A percentile compares a stretch with the other conserved stretches of the same genome.
These are phyloP conservation scores for Apocheima hispidaria DNA, from an alignment of 2,888 invertebrate species.

Conservation along the genomic window DNA sequence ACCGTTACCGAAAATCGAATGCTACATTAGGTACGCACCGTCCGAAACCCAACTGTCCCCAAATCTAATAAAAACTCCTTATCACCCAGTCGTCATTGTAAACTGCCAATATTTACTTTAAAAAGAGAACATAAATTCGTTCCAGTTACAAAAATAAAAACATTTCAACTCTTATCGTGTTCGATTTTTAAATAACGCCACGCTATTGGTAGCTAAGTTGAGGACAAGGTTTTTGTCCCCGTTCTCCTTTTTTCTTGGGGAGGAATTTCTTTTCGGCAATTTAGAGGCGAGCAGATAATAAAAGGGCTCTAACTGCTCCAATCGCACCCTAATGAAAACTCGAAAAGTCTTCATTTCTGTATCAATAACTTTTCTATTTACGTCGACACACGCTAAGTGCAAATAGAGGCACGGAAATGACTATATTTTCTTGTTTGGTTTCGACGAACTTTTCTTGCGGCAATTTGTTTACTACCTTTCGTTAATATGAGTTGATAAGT, in stretches of 20 bases:
- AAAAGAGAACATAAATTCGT: constrained; percentile 80
- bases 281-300: constrained; percentile 85
- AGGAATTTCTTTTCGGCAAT: constrained; percentile 85
- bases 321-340: constrained; percentile 85
- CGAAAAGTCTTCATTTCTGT: constrained; percentile 79
- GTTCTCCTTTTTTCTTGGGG: constrained; percentile 78
- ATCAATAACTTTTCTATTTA: constrained; percentile 76
- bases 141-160: constrained; percentile 84
- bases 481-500: constrained; percentile 43
- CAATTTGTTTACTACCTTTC: constrained; percentile 43
- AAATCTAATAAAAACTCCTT: constrained; percentile 81
- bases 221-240: constrained; percentile 80
- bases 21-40: constrained; percentile 80
- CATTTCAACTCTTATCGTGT: constrained; percentile 83
- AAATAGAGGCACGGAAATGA: constrained; percentile 52
- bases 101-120: constrained; percentile 81
- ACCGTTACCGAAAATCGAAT: constrained; percentile 86
- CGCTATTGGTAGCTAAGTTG: constrained; percentile 80
- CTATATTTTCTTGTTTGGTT: constrained; percentile 50
- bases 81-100: constrained; percentile 74
- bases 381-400: constrained; percentile 56
- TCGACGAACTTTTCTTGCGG: constrained; percentile 43
- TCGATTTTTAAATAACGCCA: constrained; percentile 85
- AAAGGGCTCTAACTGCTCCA: constrained; percentile 85
- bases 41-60: constrained; percentile 75